Base-by-base conservation (phyloP, 1,140 invertebrate species). In the Argopecten irradians region DNA sequence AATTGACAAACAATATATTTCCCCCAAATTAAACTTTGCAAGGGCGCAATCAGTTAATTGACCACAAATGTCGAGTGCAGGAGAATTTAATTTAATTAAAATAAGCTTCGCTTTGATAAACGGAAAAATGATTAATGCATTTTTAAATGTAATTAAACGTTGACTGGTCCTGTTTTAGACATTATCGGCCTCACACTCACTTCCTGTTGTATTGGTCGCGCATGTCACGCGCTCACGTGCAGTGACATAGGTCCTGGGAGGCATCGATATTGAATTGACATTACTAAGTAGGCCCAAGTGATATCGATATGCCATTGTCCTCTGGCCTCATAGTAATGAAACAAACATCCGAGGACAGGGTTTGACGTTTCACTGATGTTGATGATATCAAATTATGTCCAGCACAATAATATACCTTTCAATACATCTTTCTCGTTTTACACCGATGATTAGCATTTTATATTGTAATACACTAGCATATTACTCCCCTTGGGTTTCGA, bases 121-220 rank as follows among this genome's bases (percentile, higher is more conserved):
- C 55, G 28, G 22, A 71, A 71, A 28, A 2, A 71, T 71, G 55
- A 71, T 71, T 71, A 71, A 71, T 71, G 55, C 22, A 28, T n/a
- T 71, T 71, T 71, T 71, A 71, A 71, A 71, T 71, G 55, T 71
- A 71, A 71, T 71, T 71, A 71, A 71, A 71, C n/a, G n/a, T 71
- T 71, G 55, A 71, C n/a, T 1, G 13, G 55, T 71, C 55, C 28
- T 28, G 55, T 2, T 28, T 71, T 71, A 71, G 55, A 71, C 55
- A 71, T 71, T 71, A 71, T 71, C 55, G 55, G n/a, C 5, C 55
- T 28, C 22, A 16, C 55, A 11, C 55, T 71, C 14, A 71, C 55
- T 71, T 71, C 55, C 55, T 71, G 55, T 71, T 28, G 55, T n/a
- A 71, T 71, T 71, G 28, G 55, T 71, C 55, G 55, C 55, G 55